Base-by-base conservation (phyloP, 2,797 vertebrate genomes). In the Manis javanica region DNA sequence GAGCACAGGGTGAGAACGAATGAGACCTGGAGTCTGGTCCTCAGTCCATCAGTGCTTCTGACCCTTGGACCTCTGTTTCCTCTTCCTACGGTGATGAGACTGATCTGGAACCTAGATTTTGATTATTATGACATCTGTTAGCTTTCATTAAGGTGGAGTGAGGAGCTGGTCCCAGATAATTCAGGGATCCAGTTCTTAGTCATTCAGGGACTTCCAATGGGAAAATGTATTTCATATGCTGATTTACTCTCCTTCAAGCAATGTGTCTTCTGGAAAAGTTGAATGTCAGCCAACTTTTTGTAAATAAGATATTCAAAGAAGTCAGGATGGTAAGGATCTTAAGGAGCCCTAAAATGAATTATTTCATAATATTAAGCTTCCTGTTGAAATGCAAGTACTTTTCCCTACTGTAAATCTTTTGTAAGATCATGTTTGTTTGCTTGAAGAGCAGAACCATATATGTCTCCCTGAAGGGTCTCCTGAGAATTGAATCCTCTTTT, bases 361-460 rank as follows among this genome's bases (percentile, higher is more conserved):
- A 96, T 86, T 39, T 88, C 14, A 46, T 51, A 81, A 61, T 63
- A 49, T 5, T 0, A 81, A 91, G 51, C 16, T 92, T 91, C 53
- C 42, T 84, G 96, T 87, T 92, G 66, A 93, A 86, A 93, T 69
- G 19, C 59, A 68, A 85, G 59, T 18, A 75, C 4, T 59, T 79
- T 66, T 26, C 42, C 19, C 66, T 85, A 1, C 49, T 72, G 3
- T 34, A 57, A 69, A 6, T 7, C 64, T 91, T 77, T 57, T 59
- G 7, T 64, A 89, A 87, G 51, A 85, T 53, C 12, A 7, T 7
- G 1, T 53, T 83, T 53, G 26, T 64, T 66, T 68, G 15, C 77
- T 42, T 37, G 31, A 91, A 59, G 51, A 61, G 29, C 61, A 82
- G 37, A 84, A 84, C 37, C 26, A 23, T 18, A 5, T 11, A 5